Base-by-base conservation (phyloP, 2,888 invertebrate species). In the Perdita meconis region DNA sequence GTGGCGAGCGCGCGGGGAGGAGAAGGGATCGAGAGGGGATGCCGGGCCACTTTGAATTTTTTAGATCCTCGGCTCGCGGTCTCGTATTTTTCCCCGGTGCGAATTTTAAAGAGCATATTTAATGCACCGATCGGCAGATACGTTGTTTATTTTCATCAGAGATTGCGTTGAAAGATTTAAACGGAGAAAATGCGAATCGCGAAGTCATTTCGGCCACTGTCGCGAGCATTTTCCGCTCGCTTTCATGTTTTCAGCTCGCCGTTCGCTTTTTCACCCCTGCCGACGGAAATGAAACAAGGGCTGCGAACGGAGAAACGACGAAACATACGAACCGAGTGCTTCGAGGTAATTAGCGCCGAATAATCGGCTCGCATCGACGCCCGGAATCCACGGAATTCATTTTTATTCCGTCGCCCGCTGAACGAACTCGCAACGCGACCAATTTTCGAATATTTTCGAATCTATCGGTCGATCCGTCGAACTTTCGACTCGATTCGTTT, bases 401-500 rank as follows among this genome's bases (percentile, higher is more conserved):
- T 74, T 75, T 30, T 75, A 74, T 74, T 75, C 55, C 55, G 56
- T 56, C 50, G 36, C 55, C 6, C 16, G 47, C 4, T 16, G 50
- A 53, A 24, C 53, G 12, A 40, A 22, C 12, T n/a, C n/a, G 4
- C 16, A 71, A 51, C 19, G 13, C 42, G 47, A 13, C 30, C 19
- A n/a, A n/a, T n/a, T n/a, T n/a, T 36, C 56, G 57, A 38, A n/a
- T 63, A 16, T 47, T 59, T 19, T 19, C 6, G 67, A 63, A 63
- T 75, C 67, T 59, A 19, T 51, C 44, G 38, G 63, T 47, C 67
- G 67, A 63, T 77, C 47, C 42, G 19, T 26, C 24, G 24, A 63
- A 75, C 74, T 63, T 67, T 75, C 67, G 57, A 67, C 74, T 50
- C 34, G 53, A 75, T 75, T 67, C 67, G 57, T 13, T 24, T 34